Base-by-base conservation (phyloP, 2,797 vertebrate species). In the Semotilus atromaculatus region DNA sequence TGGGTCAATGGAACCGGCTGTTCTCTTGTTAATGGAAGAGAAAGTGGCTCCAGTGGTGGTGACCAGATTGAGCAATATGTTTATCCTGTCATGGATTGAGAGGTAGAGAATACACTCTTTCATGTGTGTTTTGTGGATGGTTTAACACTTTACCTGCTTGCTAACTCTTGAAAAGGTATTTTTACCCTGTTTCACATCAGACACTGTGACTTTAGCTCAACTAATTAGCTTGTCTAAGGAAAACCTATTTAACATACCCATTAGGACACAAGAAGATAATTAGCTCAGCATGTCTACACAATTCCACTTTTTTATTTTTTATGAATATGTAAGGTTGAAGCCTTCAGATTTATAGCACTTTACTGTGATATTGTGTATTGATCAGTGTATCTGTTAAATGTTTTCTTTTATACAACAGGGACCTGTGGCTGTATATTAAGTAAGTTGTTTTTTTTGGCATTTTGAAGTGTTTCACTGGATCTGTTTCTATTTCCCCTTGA, bases 401-500 rank as follows among this genome's bases (percentile, higher is more conserved):
- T 58, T 60, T 10, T 58, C n/a, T 58, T 16, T 11, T 5, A 77
- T n/a, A 83, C 34, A 53, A 53, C 75, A 85, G 64, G 34, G 71
- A 76, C 73, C 53, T 72, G 38, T 77, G 67, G 43, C 7, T 67
- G 38, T 78, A 21, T 66, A 40, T 74, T 40, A 31, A 64, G 60
- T 31, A 82, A 82, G 85, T 64, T 85, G n/a, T 64, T 23, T 86
- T 86, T 84, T 74, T 55, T 34, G 62, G 71, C 38, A 67, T 77
- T 88, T 84, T 75, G n/a, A 53, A 73, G n/a, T 31, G 29, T 81
- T 82, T 72, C 18, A 14, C 23, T 58, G 11, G 19, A 86, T 70
- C 55, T 40, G 38, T 62, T 66, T 85, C 31, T 81, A 34, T 82
- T 88, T 79, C 78, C 36, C 31, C 55, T 75, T 85, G 90, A 88